A percentile compares a stretch with the other conserved stretches of the same genome.
Conservation (phyloP, 2,888 invertebrate genomes). For the Rutpela maculata region DNA sequence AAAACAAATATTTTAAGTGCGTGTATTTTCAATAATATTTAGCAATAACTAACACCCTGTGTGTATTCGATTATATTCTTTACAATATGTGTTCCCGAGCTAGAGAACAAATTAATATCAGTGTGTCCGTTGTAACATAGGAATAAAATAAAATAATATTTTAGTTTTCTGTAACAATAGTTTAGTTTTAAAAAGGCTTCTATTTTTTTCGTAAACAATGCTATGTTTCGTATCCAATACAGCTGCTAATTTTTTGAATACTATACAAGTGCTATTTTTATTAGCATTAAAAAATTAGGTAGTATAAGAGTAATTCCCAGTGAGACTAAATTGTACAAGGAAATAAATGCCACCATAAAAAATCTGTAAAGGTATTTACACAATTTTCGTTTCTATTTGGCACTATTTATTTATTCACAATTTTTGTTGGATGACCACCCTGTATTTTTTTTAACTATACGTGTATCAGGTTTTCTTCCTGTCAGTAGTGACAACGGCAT, state of each 20-base stretch:
- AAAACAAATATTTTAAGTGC: conserved; percentile 14
- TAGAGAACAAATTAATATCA: not conserved
- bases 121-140: not conserved
- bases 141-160: not conserved
- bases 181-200: not conserved
- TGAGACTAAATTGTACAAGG: not conserved
- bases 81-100: not conserved
- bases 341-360: too few species aligned
- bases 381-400: too few species aligned
- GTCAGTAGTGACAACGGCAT: too few species aligned
- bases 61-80: conserved; percentile 10
- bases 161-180: not conserved
- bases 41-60: conserved; percentile 35
- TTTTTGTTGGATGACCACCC: too few species aligned
- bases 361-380: too few species aligned
- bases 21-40: conserved; percentile 21
- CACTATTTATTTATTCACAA: too few species aligned
- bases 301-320: not conserved
- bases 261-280: not conserved
- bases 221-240: too few species aligned
- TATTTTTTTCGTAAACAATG: not conserved
- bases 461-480: too few species aligned
- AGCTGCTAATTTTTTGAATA: too few species aligned
- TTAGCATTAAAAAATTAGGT: not conserved
- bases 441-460: too few species aligned